Conservation (phyloP, 2,888 invertebrate genomes). For the Timema cristinae region DNA sequence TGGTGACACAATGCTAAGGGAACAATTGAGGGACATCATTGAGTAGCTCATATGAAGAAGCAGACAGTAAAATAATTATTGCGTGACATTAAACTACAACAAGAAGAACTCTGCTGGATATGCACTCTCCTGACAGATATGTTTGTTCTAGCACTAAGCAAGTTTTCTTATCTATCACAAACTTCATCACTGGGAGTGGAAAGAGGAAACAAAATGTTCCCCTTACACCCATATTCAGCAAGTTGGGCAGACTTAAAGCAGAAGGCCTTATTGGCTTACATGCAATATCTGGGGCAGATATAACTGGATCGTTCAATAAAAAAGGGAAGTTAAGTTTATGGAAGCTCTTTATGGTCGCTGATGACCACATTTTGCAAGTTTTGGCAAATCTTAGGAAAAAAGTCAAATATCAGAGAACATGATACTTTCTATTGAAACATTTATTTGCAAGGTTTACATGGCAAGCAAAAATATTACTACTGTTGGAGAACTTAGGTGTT, state of each 20-base stretch:
- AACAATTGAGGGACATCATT: not conserved
- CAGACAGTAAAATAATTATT: no score
- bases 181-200: not conserved
- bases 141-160: not conserved
- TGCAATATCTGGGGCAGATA: not conserved
- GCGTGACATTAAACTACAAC: no score
- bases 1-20: constrained; percentile 6
- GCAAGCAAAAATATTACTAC: not conserved
- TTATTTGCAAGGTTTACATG: constrained; percentile 3
- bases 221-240: not conserved
- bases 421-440: not conserved
- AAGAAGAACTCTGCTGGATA: no score
- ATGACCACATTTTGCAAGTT: not conserved
- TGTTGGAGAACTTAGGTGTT: constrained; percentile 1
- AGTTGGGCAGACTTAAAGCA: not conserved
- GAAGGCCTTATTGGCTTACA: constrained; percentile 4
- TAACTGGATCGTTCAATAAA: constrained; percentile 1
- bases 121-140: not conserved
- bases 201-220: not conserved
- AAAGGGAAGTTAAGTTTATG: not conserved
- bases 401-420: not conserved
- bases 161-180: not conserved
- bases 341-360: not conserved
- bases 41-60: not conserved
- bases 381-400: constrained; percentile 5